Evolutionary conservation across 2,888 invertebrate species (phyloP), one percentile per base, ranked within the genome.

Genomic region (Sialis lutaria): DNA sequence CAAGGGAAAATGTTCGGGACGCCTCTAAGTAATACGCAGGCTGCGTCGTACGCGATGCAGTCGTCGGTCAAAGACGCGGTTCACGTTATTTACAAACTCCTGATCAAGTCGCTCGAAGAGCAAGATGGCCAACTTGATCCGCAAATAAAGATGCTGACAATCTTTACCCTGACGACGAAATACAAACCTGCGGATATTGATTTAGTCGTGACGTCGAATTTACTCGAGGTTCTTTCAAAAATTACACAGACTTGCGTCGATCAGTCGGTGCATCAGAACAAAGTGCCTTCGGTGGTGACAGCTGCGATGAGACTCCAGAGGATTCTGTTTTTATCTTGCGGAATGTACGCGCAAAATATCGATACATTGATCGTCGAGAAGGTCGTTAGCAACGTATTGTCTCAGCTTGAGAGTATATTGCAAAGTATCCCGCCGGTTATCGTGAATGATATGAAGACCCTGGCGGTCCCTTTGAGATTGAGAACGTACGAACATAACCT

Each of bases 141-240:
- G 47, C 65, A 69, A 42, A 55, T 73, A 44, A 60, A 70, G 49
- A 58, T 73, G 42, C 60, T 71, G 34, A 70, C 69, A 0, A 61
- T 75, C 6, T 74, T 74, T 57, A 69, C 72, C 4, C 58, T 76
- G 50, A 75, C 73, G 56, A 67, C 70, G 6, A 65, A 67, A 50
- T 75, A 72, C 56, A 64, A 68, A 51, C 67, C 74, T 0, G 64
- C 66, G 46, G 76, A 77, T 58, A 62, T 77, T 33, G 65, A 65
- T n/a, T 64, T 75, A 39, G 69, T 73, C 2, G 72, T 76, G 6
- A 68, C 69, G 10, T 68, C 69, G 56, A 71, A 72, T 35, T 59
- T 76, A 33, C 60, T 74, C 37, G 64, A 67, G 1, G 60, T 69
- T 7, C 59, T 77, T 39, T 64, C 62, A 51, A 49, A 30, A 50